These are phyloP conservation scores for Charadrius vociferus DNA, from an alignment of 2,113 vertebrate species.

Conservation along the genomic window DNA sequence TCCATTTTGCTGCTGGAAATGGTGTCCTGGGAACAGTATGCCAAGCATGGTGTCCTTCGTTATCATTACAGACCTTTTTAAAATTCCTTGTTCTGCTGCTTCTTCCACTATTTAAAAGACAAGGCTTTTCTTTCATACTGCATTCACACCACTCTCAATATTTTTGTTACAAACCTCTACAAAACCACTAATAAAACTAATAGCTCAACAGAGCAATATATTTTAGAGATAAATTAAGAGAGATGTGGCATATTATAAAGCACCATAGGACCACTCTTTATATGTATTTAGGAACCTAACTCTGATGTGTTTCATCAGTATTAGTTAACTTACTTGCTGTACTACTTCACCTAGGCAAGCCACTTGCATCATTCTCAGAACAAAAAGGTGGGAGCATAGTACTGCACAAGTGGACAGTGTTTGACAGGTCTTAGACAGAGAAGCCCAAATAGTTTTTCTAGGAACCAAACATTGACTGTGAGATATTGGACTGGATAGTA, in stretches of 20 bases:
- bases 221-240: not conserved
- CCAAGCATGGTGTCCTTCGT: not conserved
- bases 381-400: not conserved
- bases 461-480: not conserved
- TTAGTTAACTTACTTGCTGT: not conserved
- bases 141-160: not conserved
- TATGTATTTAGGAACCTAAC: not conserved
- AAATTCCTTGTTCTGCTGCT: not conserved
- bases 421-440: not conserved
- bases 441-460: not conserved
- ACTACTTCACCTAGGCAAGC: not conserved
- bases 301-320: fast-evolving
- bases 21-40: not conserved
- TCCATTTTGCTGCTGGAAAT: not conserved
- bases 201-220: not conserved
- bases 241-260: not conserved
- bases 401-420: not conserved
- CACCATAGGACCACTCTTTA: not conserved
- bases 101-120: not conserved
- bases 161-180: not conserved
- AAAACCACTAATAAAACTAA: not conserved
- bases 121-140: not conserved
- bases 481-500: not conserved
- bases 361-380: not conserved
- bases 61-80: not conserved